Conservation (phyloP, 2,888 invertebrate species). For the Aphodius granarius region DNA sequence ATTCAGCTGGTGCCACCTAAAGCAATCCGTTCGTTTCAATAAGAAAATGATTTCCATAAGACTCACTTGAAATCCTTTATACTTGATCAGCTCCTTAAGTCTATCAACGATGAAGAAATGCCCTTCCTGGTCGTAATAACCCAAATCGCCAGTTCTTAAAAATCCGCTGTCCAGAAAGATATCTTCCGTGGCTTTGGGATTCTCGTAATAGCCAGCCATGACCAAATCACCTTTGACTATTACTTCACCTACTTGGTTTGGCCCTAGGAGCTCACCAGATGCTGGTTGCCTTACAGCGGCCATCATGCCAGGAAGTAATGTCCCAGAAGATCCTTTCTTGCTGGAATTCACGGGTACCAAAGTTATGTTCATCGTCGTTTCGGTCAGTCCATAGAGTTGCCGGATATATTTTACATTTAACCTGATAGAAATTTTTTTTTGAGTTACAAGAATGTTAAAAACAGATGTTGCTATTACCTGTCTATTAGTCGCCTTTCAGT, state of each 20-base stretch:
- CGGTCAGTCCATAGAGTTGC: conserved; percentile 77
- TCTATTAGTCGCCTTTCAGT: conserved; percentile 59
- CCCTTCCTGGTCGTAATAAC: conserved; percentile 62
- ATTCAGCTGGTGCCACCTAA: conserved; percentile 82
- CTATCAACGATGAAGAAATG: conserved; percentile 70
- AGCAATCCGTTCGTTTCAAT: conserved; percentile 46
- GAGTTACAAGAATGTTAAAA: no score
- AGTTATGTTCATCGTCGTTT: conserved; percentile 63
- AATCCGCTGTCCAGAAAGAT: conserved; percentile 69
- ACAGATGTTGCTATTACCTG: no score
- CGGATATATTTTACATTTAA: conserved; percentile 59
- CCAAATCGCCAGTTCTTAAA: conserved; percentile 68
- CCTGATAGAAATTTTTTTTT: no score
- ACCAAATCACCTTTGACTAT: conserved; percentile 77
- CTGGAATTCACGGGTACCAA: conserved; percentile 42
- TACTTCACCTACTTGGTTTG: conserved; percentile 71
- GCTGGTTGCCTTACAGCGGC: conserved; percentile 65
- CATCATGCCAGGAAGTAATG: conserved; percentile 59
- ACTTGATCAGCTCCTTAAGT: conserved; percentile 76
- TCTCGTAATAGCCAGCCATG: conserved; percentile 75
- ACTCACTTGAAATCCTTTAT: conserved; percentile 6
- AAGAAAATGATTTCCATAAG: no score
- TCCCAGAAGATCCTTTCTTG: conserved; percentile 18
- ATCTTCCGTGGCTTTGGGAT: conserved; percentile 68
- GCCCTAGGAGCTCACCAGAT: conserved; percentile 61